These are phyloP conservation scores for Drosophila multiciliata DNA, from an alignment of 2,888 invertebrate genomes.

Conservation along the genomic window DNA sequence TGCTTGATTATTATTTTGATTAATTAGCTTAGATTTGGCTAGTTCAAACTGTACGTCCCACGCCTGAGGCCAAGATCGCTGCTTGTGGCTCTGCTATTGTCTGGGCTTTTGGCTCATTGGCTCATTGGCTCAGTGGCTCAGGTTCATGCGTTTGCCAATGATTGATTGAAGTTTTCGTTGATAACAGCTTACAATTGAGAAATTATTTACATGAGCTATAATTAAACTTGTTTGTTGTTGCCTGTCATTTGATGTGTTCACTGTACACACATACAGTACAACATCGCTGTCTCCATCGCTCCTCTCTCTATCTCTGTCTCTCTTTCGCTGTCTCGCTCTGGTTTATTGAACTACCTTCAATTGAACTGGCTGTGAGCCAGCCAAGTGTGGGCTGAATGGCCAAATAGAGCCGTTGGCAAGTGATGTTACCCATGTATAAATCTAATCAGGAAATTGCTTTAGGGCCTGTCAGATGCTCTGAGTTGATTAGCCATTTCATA, in stretches of 20 bases:
- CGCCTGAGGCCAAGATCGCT: conserved; percentile 64
- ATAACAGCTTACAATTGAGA: conserved; percentile 82
- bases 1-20: conserved; percentile 83
- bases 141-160: conserved; percentile 78
- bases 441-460: conserved; percentile 77
- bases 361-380: conserved; percentile 37
- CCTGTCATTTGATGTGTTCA: conserved; percentile 71
- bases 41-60: conserved; percentile 78
- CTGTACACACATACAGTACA: conserved; percentile 45
- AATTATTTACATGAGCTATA: conserved; percentile 81
- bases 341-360: conserved; percentile 73
- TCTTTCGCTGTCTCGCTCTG: conserved; percentile 52
- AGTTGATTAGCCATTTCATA: conserved; percentile 69
- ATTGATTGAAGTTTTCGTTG: conserved; percentile 82
- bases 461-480: conserved; percentile 69
- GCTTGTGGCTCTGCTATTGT: conserved; percentile 28
- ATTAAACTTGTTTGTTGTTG: conserved; percentile 82
- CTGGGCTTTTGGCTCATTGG: conserved; percentile 46
- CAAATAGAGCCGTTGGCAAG: conserved; percentile 62
- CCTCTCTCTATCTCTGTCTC: conserved; percentile 8
- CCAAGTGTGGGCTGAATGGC: conserved; percentile 61
- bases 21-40: conserved; percentile 83
- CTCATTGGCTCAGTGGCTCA: conserved; percentile 57
- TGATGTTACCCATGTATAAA: conserved; percentile 68
- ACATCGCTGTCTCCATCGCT: conserved; percentile 30